Evolutionary conservation across 2,888 invertebrate genomes (phyloP).

Genomic region (Cosmorhoe ocellata): DNA sequence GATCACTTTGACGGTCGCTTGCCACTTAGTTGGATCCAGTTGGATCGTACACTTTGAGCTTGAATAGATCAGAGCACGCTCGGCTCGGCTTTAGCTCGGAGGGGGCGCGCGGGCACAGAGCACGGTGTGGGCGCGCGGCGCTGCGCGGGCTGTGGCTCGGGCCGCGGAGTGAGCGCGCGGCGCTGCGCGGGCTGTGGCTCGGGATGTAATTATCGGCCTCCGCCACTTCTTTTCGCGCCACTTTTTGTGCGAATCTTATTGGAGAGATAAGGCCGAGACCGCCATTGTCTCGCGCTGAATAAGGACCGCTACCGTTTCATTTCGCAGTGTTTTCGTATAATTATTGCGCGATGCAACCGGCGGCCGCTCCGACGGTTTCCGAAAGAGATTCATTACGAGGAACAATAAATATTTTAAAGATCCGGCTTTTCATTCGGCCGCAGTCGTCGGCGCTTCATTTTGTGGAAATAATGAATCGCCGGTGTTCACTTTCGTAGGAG

Average conservation of each 20-base stretch:
- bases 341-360: slow-evolving; percentile 26
- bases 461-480: too few species aligned
- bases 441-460: neutral
- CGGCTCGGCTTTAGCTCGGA: too few species aligned
- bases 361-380: slow-evolving; percentile 19
- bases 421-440: neutral
- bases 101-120: too few species aligned
- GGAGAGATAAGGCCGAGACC: slow-evolving; percentile 43
- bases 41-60: too few species aligned
- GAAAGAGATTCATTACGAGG: slow-evolving; percentile 20
- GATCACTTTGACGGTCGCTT: too few species aligned
- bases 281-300: slow-evolving; percentile 45
- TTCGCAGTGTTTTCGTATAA: slow-evolving; percentile 37
- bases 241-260: slow-evolving; percentile 41
- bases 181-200: slow-evolving; percentile 7
- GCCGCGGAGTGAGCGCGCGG: neutral
- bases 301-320: slow-evolving; percentile 29
- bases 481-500: neutral
- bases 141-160: too few species aligned
- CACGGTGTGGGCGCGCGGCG: neutral
- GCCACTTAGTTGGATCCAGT: too few species aligned
- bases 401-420: slow-evolving; percentile 4
- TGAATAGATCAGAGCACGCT: too few species aligned
- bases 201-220: slow-evolving; percentile 43
- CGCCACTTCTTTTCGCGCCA: slow-evolving; percentile 38